Percentiles rank a stretch among this genome's conserved stretches.
Conservation (phyloP, 1,140 invertebrate genomes). For the Chelonus insularis region DNA sequence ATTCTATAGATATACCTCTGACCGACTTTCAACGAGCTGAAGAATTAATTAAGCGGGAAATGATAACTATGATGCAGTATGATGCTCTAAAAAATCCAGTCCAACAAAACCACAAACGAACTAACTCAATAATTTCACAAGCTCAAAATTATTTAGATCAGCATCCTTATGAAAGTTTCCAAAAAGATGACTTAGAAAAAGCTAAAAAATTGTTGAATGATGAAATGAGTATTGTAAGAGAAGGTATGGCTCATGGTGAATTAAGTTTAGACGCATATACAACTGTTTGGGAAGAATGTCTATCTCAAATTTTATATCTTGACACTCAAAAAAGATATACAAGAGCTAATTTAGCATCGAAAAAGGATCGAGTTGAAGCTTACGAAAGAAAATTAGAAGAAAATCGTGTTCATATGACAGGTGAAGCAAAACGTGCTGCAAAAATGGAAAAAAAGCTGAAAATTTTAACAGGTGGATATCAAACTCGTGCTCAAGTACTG, state of each 20-base stretch:
- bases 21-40: constrained; percentile 67
- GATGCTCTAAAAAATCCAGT: constrained; percentile 76
- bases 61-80: constrained; percentile 93
- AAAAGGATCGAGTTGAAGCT: constrained; percentile 94
- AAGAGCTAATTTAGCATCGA: constrained; percentile 89
- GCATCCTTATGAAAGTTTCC: constrained; percentile 79
- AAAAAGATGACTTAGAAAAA: constrained; percentile 40
- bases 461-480: constrained; percentile 90
- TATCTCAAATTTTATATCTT: constrained; percentile 84
- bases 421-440: constrained; percentile 91
- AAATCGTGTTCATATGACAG: constrained; percentile 92
- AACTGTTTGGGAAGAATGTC: constrained; percentile 97
- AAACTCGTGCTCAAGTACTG: constrained; percentile 81
- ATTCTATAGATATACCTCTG: constrained; percentile 66
- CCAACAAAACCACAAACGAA: constrained; percentile 55
- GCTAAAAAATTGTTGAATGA: constrained; percentile 71
- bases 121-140: constrained; percentile 57
- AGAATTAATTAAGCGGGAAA: constrained; percentile 96
- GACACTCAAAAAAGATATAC: constrained; percentile 90
- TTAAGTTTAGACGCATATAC: constrained; percentile 87
- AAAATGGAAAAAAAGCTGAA: constrained; percentile 98
- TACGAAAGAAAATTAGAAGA: constrained; percentile 89
- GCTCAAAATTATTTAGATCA: constrained; percentile 82
- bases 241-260: constrained; percentile 94
- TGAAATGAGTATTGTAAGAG: constrained; percentile 89